These are phyloP conservation scores for Tragelaphus buxtoni DNA, from an alignment of 2,113 vertebrate species.

Conservation along the genomic window DNA sequence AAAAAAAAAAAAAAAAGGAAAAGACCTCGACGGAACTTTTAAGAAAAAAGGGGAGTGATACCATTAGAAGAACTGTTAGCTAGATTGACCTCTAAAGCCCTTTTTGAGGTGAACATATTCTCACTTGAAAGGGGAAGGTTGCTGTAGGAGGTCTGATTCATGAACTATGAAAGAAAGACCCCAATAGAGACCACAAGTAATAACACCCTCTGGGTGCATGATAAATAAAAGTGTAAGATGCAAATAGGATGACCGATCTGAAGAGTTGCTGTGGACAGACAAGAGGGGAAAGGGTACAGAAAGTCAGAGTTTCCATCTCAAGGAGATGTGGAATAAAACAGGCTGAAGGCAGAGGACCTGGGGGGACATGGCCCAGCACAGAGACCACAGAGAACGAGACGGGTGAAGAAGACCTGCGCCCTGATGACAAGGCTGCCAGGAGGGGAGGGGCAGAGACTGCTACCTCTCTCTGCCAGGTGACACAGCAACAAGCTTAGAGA, in stretches of 20 bases:
- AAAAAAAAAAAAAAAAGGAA: background rate
- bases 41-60: background rate
- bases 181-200: slow-evolving; percentile 5
- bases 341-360: background rate
- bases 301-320: background rate
- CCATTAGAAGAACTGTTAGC: background rate
- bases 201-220: background rate
- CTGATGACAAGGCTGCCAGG: background rate
- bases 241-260: background rate
- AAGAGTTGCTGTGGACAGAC: background rate
- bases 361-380: background rate
- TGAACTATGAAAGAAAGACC: background rate
- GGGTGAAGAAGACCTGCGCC: rapidly evolving
- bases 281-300: background rate
- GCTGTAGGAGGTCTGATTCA: background rate
- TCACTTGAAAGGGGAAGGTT: background rate
- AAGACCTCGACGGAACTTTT: background rate
- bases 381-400: background rate
- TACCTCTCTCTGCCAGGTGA: background rate
- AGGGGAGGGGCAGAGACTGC: background rate
- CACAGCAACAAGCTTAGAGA: too few species aligned
- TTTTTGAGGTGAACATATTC: background rate
- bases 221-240: background rate
- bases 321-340: background rate
- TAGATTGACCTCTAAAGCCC: background rate